Evolutionary conservation across 2,888 invertebrate species (phyloP).

Genomic region (Lagria hirta): DNA sequence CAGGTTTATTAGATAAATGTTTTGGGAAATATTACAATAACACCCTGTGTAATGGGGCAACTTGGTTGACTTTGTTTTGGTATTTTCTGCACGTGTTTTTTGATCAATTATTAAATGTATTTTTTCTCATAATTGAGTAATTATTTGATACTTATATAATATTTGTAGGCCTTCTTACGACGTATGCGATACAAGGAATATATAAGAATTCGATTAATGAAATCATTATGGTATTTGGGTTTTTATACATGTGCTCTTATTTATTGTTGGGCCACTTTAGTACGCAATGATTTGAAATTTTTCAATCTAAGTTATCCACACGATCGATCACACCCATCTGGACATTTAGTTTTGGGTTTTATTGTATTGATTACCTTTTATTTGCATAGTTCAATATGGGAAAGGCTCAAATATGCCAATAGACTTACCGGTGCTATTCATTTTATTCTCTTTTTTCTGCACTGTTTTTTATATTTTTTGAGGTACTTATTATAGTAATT

Average conservation of each 20-base stretch:
- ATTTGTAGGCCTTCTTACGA: constrained; percentile 43
- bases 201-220: constrained; percentile 39
- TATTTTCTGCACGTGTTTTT: constrained; percentile 43
- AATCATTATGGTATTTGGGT: constrained; percentile 46
- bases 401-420: constrained; percentile 37
- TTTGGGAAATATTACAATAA: constrained; percentile 48
- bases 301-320: constrained; percentile 34
- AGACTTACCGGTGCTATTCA: constrained; percentile 35
- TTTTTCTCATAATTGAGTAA: not conserved
- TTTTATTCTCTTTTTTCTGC: constrained; percentile 38
- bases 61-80: constrained; percentile 49
- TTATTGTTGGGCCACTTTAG: constrained; percentile 43
- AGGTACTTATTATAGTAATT: constrained; percentile 31
- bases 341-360: constrained; percentile 42
- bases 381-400: constrained; percentile 44
- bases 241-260: constrained; percentile 43
- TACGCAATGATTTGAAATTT: constrained; percentile 40
- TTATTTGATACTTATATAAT: constrained; percentile 1
- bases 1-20: constrained; percentile 42
- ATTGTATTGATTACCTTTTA: constrained; percentile 45
- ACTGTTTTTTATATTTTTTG: constrained; percentile 33
- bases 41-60: constrained; percentile 46
- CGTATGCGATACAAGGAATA: constrained; percentile 44
- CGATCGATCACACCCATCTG: constrained; percentile 25
- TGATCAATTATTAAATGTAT: constrained; percentile 45